A percentile compares a stretch with the other conserved stretches of the same genome.
These are phyloP conservation scores for Andricus quercusramuli DNA, from an alignment of 2,888 invertebrate species.

Conservation along the genomic window DNA sequence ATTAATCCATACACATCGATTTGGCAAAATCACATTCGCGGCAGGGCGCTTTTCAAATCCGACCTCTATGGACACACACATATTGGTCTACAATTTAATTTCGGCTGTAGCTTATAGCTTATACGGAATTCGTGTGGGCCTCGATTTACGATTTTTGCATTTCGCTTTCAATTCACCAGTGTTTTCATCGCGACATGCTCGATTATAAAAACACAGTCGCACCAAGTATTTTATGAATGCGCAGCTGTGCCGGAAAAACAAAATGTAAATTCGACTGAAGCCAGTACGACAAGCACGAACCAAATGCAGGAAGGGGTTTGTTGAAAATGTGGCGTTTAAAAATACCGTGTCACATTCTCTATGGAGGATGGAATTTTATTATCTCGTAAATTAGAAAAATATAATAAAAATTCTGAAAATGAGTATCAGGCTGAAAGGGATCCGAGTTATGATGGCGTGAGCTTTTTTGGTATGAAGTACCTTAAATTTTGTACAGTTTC, in stretches of 20 bases:
- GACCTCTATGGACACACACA: constrained; percentile 17
- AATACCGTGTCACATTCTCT: not conserved
- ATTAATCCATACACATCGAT: constrained; percentile 23
- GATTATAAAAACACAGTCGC: constrained; percentile 17
- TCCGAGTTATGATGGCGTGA: not conserved
- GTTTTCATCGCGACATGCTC: constrained; percentile 17
- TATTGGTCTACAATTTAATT: constrained; percentile 25
- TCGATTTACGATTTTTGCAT: constrained; percentile 31
- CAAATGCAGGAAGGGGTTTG: not conserved
- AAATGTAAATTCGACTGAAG: constrained; percentile 4
- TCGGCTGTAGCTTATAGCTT: constrained; percentile 27
- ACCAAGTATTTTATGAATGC: constrained; percentile 12
- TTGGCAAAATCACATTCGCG: constrained; percentile 8
- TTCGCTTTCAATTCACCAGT: constrained; percentile 17
- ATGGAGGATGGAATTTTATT: not conserved
- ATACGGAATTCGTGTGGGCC: constrained; percentile 1
- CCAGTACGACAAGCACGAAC: not conserved
- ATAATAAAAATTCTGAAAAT: not conserved
- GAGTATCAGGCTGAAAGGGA: not conserved
- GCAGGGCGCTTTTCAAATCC: not conserved
- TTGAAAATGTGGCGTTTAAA: not conserved
- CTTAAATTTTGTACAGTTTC: not conserved
- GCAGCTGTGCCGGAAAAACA: constrained; percentile 8
- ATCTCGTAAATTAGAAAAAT: not conserved
- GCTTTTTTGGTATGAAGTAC: not conserved